Conservation (phyloP, 2,888 invertebrate species). For the Pocota personata region DNA sequence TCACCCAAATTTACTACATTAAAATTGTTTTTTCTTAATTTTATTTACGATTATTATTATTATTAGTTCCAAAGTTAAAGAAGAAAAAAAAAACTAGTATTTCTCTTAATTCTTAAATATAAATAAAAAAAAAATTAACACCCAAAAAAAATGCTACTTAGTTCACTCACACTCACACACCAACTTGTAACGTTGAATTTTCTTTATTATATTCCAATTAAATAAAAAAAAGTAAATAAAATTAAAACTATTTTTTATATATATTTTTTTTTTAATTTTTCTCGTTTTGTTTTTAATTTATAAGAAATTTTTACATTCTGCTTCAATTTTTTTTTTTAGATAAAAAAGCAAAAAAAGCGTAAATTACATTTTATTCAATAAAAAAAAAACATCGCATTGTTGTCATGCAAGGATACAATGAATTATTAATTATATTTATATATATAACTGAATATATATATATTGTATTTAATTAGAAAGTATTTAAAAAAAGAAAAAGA, state of each 20-base stretch:
- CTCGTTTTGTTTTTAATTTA: constrained; percentile 57
- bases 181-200: constrained; percentile 59
- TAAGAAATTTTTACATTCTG: constrained; percentile 67
- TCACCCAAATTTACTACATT: background rate
- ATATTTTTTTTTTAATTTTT: constrained; percentile 51
- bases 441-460: constrained; percentile 70
- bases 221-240: constrained; percentile 52
- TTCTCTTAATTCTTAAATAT: constrained; percentile 30
- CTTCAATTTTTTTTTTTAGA: constrained; percentile 52
- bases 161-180: constrained; percentile 34
- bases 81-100: constrained; percentile 17
- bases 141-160: constrained; percentile 5
- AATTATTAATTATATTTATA: constrained; percentile 73
- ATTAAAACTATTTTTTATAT: constrained; percentile 68
- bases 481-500: constrained; percentile 62
- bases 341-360: constrained; percentile 33
- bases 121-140: background rate
- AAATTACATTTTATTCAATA: constrained; percentile 54
- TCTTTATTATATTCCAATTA: constrained; percentile 64
- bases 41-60: constrained; percentile 8
- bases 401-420: constrained; percentile 73
- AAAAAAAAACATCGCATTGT: constrained; percentile 67
- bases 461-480: constrained; percentile 71
- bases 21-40: background rate
- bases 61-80: constrained; percentile 10